Conservation (phyloP, 2,888 invertebrate genomes). For the Spatulosminthurus flaviceps region DNA sequence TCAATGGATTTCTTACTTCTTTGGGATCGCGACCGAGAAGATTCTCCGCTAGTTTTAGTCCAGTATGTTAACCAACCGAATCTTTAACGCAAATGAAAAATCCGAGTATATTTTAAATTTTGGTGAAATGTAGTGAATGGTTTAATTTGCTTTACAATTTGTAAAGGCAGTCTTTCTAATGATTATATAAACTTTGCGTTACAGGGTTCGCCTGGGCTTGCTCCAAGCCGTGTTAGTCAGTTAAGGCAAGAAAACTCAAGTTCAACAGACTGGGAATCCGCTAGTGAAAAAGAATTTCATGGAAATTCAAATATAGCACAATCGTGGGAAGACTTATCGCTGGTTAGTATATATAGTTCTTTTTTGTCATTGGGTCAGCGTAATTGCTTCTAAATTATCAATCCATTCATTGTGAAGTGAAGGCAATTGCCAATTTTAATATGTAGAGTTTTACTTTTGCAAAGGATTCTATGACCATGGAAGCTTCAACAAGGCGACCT, state of each 20-base stretch:
- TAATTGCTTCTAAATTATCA: too few relatives aligned
- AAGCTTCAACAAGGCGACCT: conserved; percentile 58
- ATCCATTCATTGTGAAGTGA: too few relatives aligned
- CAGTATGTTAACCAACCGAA: conserved; percentile 66
- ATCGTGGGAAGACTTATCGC: conserved; percentile 89
- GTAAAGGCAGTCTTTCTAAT: too few relatives aligned
- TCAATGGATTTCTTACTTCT: conserved; percentile 59
- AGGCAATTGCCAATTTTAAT: not conserved
- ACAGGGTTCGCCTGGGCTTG: conserved; percentile 69
- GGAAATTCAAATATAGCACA: conserved; percentile 93
- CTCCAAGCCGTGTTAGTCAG: conserved; percentile 87
- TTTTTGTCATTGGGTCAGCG: not conserved
- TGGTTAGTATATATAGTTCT: conserved; percentile 68
- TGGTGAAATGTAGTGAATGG: too few relatives aligned
- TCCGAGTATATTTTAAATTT: not conserved
- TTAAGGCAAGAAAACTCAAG: conserved; percentile 77
- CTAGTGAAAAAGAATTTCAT: conserved; percentile 90
- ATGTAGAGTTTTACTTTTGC: conserved; percentile 5
- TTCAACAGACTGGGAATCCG: conserved; percentile 75
- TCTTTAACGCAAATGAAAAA: not conserved
- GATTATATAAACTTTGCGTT: conserved; percentile 33
- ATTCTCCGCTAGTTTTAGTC: conserved; percentile 89
- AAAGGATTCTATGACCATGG: conserved; percentile 64
- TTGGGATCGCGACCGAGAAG: conserved; percentile 77
- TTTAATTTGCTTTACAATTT: too few relatives aligned